Evolutionary conservation across 1,140 invertebrate species (phyloP).

Genomic region (Danaus melanippus): DNA sequence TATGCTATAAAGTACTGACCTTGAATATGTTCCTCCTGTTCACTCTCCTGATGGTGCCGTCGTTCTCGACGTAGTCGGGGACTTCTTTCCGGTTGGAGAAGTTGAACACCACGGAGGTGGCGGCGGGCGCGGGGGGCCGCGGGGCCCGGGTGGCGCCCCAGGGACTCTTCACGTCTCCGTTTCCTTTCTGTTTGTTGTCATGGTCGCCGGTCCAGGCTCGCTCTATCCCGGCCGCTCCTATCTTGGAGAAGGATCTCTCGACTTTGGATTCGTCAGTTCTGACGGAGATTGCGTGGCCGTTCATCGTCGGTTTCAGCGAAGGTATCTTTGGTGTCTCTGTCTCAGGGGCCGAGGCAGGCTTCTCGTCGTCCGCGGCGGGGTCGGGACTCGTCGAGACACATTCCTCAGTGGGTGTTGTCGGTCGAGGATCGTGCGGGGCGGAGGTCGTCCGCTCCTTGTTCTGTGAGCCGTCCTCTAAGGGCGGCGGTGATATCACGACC

Average conservation of each 20-base stretch:
- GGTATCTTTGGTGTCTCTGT: slow-evolving; percentile 20
- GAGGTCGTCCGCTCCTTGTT: slow-evolving; percentile 43
- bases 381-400: slow-evolving; percentile 2
- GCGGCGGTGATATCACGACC: slow-evolving; percentile 32
- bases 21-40: slow-evolving; percentile 79
- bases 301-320: slow-evolving; percentile 26
- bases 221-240: slow-evolving; percentile 47
- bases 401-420: slow-evolving; percentile 31
- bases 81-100: slow-evolving; percentile 87
- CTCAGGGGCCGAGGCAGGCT: slow-evolving; percentile 20
- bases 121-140: slow-evolving; percentile 39
- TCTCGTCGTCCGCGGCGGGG: slow-evolving; percentile 15
- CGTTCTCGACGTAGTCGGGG: slow-evolving; percentile 92
- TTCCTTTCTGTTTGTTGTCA: slow-evolving; percentile 38
- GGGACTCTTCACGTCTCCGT: slow-evolving; percentile 26
- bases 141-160: slow-evolving; percentile 20
- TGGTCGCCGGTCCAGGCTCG: slow-evolving; percentile 47
- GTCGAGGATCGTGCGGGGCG: slow-evolving; percentile 45
- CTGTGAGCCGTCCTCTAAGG: slow-evolving; percentile 23
- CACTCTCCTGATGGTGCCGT: slow-evolving; percentile 81
- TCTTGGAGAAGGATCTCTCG: slow-evolving; percentile 25
- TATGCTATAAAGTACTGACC: slow-evolving; percentile 69
- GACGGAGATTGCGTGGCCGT: slow-evolving; percentile 35
- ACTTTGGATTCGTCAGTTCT: slow-evolving; percentile 24
- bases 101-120: slow-evolving; percentile 88